phyloP scores from a whole-genome alignment of 1,140 invertebrate species.

The Scaptomyza montana region DNA sequence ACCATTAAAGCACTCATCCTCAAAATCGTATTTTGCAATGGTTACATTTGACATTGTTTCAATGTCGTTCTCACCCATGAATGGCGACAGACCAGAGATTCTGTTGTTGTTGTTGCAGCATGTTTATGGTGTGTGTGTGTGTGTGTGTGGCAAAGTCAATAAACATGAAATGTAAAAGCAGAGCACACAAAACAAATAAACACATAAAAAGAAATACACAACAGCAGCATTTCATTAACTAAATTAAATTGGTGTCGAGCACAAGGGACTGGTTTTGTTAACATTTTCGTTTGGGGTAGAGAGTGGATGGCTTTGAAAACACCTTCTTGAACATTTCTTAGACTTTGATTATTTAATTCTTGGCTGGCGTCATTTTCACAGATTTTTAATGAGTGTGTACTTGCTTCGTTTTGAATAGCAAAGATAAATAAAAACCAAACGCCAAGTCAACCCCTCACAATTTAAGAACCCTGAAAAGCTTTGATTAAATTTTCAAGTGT shows the following conservation, averaged over 20 bases:
- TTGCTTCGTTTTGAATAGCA: background rate
- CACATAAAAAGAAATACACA: slow-evolving; percentile 56
- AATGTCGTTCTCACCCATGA: slow-evolving; percentile 98
- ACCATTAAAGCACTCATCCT: slow-evolving; percentile 96
- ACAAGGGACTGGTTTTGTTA: background rate
- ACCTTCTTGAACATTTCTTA: slow-evolving; percentile 27
- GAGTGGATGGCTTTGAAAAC: background rate
- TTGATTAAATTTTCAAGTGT: slow-evolving; percentile 45
- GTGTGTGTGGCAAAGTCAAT: slow-evolving; percentile 63
- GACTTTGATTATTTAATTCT: slow-evolving; percentile 70
- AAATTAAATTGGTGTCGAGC: slow-evolving; percentile 70
- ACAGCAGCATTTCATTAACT: slow-evolving; percentile 70
- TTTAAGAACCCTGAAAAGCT: background rate
- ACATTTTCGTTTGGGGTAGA: too few species aligned
- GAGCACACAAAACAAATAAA: slow-evolving; percentile 73
- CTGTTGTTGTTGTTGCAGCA: slow-evolving; percentile 85
- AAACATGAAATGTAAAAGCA: slow-evolving; percentile 79
- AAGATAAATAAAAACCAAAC: background rate
- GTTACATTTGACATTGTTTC: slow-evolving; percentile 99
- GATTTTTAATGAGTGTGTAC: slow-evolving; percentile 73
- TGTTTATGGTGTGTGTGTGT: slow-evolving; percentile 3
- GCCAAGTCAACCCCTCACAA: background rate
- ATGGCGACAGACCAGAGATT: slow-evolving; percentile 97
- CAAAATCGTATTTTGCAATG: slow-evolving; percentile 97
- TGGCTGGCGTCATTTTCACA: slow-evolving; percentile 43